phyloP scores from a whole-genome alignment of 2,113 vertebrate genomes.

The Pandion haliaetus region DNA sequence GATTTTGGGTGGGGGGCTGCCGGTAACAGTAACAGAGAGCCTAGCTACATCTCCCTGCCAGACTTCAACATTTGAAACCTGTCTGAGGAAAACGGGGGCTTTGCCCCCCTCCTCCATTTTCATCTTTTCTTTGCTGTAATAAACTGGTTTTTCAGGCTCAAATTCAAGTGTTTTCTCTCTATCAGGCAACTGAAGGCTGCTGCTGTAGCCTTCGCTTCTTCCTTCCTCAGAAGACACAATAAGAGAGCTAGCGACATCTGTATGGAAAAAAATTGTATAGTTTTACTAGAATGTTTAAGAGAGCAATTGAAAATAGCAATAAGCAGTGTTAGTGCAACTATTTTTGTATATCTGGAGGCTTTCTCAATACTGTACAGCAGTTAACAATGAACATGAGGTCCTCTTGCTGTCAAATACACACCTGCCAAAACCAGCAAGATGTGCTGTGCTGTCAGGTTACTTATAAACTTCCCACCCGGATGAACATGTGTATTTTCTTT shows the following conservation, averaged over 20 bases:
- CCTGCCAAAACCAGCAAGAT: not conserved
- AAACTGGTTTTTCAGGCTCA: constrained; percentile 83
- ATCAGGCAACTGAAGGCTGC: constrained; percentile 78
- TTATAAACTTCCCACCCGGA: not conserved
- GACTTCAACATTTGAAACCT: constrained; percentile 75
- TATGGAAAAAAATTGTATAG: constrained; percentile 76
- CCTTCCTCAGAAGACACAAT: constrained; percentile 83
- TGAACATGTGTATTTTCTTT: not conserved
- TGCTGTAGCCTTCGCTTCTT: constrained; percentile 82
- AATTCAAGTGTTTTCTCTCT: constrained; percentile 91
- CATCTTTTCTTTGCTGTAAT: constrained; percentile 77
- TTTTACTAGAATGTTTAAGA: constrained; percentile 61
- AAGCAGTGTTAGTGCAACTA: not conserved
- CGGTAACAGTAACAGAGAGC: constrained; percentile 82
- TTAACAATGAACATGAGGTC: not conserved
- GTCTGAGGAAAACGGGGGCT: constrained; percentile 82
- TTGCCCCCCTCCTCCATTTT: constrained; percentile 73
- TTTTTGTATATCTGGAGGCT: not conserved
- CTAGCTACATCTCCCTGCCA: constrained; percentile 79
- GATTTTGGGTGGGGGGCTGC: constrained; percentile 83
- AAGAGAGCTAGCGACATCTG: constrained; percentile 87
- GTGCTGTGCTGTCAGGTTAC: not conserved
- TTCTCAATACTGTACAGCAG: not conserved
- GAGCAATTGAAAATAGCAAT: not conserved
- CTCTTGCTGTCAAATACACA: not conserved